Evolutionary conservation across 2,888 invertebrate species (phyloP).

Genomic region (Opisthograptis luteolata): DNA sequence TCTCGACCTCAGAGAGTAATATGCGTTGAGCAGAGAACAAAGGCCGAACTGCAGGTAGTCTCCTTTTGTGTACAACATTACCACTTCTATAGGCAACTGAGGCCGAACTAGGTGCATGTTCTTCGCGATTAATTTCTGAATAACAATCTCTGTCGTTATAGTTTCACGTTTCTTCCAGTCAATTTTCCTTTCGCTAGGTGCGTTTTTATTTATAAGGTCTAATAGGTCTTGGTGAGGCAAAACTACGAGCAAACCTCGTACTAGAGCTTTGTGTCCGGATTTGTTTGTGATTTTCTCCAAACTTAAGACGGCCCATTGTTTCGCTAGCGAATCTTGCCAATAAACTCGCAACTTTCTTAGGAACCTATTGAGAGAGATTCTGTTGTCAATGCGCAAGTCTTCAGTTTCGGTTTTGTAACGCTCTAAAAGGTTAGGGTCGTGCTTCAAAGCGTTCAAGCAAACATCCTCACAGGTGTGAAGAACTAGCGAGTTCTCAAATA

Average conservation of each 20-base stretch:
- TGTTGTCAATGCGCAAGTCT: slow-evolving; percentile 47
- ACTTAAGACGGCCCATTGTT: no score
- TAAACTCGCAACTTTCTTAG: slow-evolving; percentile 61
- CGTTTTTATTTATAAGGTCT: slow-evolving; percentile 51
- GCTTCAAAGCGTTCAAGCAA: slow-evolving; percentile 67
- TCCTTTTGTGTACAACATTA: slow-evolving; percentile 63
- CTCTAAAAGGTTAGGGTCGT: slow-evolving; percentile 58
- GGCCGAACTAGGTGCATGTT: slow-evolving; percentile 63
- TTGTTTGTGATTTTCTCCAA: no score
- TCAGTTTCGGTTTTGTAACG: slow-evolving; percentile 45
- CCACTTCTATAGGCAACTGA: slow-evolving; percentile 46
- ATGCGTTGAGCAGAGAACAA: slow-evolving; percentile 60
- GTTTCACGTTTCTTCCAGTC: slow-evolving; percentile 56
- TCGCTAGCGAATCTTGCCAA: slow-evolving; percentile 57
- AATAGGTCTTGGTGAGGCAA: slow-evolving; percentile 48
- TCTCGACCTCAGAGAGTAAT: slow-evolving; percentile 47
- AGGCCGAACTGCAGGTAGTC: slow-evolving; percentile 65
- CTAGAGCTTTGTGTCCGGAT: slow-evolving; percentile 49
- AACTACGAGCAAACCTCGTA: slow-evolving; percentile 53
- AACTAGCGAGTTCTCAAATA: slow-evolving; percentile 64
- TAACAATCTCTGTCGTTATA: slow-evolving; percentile 48
- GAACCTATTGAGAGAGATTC: slow-evolving; percentile 42
- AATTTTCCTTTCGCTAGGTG: slow-evolving; percentile 55
- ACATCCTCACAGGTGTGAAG: slow-evolving; percentile 48
- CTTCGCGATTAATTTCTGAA: slow-evolving; percentile 62